Evolutionary conservation across 2,888 invertebrate genomes (phyloP), one percentile per base, ranked within the genome.

Genomic region (Caradrina clavipalpis): DNA sequence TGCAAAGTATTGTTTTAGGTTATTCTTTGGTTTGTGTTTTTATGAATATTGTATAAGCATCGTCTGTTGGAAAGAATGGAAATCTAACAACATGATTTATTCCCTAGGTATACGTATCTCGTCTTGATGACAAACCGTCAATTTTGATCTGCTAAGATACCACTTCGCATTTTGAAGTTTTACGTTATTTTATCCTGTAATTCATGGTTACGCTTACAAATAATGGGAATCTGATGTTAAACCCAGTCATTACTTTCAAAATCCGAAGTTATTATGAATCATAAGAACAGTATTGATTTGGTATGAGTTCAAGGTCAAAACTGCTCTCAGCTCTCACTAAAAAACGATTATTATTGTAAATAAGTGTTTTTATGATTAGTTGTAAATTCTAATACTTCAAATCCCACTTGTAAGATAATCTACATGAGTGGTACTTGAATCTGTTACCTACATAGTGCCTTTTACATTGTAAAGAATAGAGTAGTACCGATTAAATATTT

Each of bases 11-110:
- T 58, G n/a, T 50, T 63, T 31, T 15, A 13, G 26, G 8, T 64
- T 54, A 39, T 51, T 47, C 45, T 45, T 63, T 55, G 21, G 42
- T 67, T 67, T 39, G 35, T 39, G n/a, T 54, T 54, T 15, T 39
- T n/a, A 45, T 54, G 68, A 68, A 75, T 75, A 53, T 53, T 31
- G 10, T 17, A 67, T 67, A 13, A 42, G 19, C 39, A 21, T 49
- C 66, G 21, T 15, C 39, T 10, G n/a, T 53, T 35, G 22, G n/a
- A 39, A 51, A 17, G 31, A 45, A 56, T 45, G 15, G 26, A 39
- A 47, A 56, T 51, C 11, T 0, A 15, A 68, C 50, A 45, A 35
- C 35, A 39, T n/a, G 10, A 3, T 26, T 26, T 26, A 26, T 3
- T 26, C 26, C 26, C 26, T 17, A 45, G 45, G 45, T 45, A 15